phyloP scores from a whole-genome alignment of 1,140 invertebrate species.

The Magallana gigas region DNA sequence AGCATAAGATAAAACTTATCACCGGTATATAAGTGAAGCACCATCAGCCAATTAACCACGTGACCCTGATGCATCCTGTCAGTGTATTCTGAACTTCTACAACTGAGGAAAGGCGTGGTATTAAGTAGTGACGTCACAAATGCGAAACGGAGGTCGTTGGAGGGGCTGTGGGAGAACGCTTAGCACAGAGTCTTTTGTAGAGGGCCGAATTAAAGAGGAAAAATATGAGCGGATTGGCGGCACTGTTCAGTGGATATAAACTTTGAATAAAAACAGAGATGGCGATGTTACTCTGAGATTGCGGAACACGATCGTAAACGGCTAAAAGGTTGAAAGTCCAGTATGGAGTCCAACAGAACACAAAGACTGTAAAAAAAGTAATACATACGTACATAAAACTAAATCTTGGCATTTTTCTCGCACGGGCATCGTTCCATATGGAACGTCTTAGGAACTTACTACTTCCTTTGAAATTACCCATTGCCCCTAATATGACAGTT shows the following conservation, averaged over 20 bases:
- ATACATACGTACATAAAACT: no score
- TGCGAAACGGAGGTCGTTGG: constrained; percentile 1
- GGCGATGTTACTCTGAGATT: constrained; percentile 87
- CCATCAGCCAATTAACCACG: no score
- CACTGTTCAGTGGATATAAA: constrained; percentile 94
- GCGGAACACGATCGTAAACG: constrained; percentile 89
- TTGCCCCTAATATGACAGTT: no score
- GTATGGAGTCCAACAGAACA: constrained; percentile 97
- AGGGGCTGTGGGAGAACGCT: not conserved
- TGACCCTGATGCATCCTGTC: no score
- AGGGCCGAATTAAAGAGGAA: constrained; percentile 93
- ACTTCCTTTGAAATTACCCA: no score
- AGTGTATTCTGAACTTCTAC: no score
- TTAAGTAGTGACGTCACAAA: not conserved
- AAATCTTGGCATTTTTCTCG: no score
- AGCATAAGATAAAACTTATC: no score
- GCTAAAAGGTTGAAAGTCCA: constrained; percentile 95
- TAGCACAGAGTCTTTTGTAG: constrained; percentile 73
- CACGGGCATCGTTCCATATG: no score
- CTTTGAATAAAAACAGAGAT: constrained; percentile 95
- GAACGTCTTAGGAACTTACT: no score
- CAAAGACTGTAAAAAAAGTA: constrained; percentile 87
- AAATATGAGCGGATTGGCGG: constrained; percentile 96
- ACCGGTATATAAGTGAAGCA: no score
- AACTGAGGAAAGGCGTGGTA: no score